phyloP scores from a whole-genome alignment of 2,113 vertebrate species.

The Podocnemis expansa region DNA sequence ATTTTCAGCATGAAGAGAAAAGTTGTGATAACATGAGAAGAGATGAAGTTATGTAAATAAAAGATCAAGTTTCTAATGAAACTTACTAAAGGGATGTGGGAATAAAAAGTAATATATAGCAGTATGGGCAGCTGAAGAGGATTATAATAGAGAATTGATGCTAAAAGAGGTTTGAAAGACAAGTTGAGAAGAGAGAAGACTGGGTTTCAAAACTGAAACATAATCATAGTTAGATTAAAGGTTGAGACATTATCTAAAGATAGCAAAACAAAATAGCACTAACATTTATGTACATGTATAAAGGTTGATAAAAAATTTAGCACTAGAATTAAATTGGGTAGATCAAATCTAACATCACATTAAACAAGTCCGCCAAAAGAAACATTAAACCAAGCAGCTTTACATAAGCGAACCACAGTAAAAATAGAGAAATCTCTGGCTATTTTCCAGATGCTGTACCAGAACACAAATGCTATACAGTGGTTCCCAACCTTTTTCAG shows the following conservation, averaged over 20 bases:
- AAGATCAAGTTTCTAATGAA: conserved; percentile 29
- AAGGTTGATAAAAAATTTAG: background rate
- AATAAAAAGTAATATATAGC: conserved; percentile 43
- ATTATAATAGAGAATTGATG: background rate
- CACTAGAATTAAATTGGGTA: background rate
- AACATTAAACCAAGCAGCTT: background rate
- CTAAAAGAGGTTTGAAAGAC: background rate
- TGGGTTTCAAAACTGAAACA: background rate
- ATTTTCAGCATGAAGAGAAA: background rate
- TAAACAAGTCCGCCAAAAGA: background rate
- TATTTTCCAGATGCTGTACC: background rate
- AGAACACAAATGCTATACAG: too few species aligned
- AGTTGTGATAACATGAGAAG: background rate
- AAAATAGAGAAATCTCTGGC: background rate
- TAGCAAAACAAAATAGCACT: background rate
- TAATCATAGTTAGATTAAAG: conserved; percentile 5
- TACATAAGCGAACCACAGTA: background rate
- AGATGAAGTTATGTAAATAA: background rate
- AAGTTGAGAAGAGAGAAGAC: background rate
- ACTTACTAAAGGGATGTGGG: background rate
- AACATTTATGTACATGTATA: background rate
- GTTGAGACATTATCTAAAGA: conserved; percentile 21
- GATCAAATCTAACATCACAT: background rate
- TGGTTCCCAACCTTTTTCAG: too few species aligned
- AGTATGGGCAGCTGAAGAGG: conserved; percentile 27